Conservation (phyloP, 2,888 invertebrate species). For the Apomyelois bistriatella region DNA sequence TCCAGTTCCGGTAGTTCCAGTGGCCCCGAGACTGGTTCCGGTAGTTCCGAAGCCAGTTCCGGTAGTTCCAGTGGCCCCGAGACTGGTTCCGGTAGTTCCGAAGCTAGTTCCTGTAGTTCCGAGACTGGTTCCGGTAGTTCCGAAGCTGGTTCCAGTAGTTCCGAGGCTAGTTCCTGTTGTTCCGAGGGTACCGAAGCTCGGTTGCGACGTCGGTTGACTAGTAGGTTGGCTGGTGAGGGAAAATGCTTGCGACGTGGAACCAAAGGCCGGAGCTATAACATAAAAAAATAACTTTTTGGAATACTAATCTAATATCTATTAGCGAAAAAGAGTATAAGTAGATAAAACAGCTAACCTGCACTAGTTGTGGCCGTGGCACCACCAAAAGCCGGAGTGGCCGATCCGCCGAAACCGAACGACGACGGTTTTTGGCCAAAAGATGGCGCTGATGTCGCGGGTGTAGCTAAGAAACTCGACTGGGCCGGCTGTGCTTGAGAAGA, state of each 20-base stretch:
- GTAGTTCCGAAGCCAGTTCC: background rate
- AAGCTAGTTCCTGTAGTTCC: too few species aligned
- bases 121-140: background rate
- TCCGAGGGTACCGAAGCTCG: background rate
- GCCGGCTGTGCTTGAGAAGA: constrained; percentile 28
- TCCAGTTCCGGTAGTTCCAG: background rate
- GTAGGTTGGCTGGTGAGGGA: constrained; percentile 11
- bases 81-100: too few species aligned
- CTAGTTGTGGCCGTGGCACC: constrained; percentile 24
- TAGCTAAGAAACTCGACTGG: constrained; percentile 26
- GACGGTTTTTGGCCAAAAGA: constrained; percentile 33
- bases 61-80: constrained; percentile 4
- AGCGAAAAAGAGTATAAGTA: too few species aligned
- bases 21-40: background rate
- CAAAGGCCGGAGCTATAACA: constrained; percentile 20
- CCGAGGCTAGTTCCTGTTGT: background rate
- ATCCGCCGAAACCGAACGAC: constrained; percentile 10
- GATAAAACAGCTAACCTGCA: constrained; percentile 15
- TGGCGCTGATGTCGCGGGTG: constrained; percentile 17
- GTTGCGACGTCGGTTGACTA: background rate
- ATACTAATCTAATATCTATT: too few species aligned
- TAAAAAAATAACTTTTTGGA: background rate
- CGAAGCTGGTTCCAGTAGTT: background rate
- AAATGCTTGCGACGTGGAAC: constrained; percentile 10
- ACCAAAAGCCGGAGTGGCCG: constrained; percentile 23